phyloP scores from a whole-genome alignment of 2,797 vertebrate species.

The Falco novaeseelandiae region DNA sequence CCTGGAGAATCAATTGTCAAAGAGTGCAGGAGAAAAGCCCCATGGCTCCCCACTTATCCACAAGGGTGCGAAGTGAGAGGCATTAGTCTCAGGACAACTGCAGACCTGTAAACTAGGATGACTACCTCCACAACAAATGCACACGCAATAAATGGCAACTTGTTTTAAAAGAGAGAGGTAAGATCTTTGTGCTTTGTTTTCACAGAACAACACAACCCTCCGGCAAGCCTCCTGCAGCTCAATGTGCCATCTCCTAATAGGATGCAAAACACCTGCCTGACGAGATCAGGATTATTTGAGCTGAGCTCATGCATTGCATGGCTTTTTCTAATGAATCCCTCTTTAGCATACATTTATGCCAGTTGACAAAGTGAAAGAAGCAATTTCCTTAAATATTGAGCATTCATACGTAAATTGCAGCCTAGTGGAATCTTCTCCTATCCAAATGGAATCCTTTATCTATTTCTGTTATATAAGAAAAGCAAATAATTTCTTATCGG shows the following conservation, averaged over 20 bases:
- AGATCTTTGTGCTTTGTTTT: background rate
- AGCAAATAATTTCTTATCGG: slow-evolving; percentile 72
- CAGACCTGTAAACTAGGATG: background rate
- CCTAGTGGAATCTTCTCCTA: slow-evolving; percentile 47
- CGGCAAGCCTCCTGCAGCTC: background rate
- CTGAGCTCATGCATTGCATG: slow-evolving; percentile 12
- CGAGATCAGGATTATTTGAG: slow-evolving; percentile 43
- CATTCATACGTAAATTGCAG: slow-evolving; percentile 66
- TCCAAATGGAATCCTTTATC: slow-evolving; percentile 64
- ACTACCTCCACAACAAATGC: background rate
- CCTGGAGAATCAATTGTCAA: background rate
- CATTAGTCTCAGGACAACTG: background rate
- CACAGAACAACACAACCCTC: background rate
- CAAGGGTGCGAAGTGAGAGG: background rate
- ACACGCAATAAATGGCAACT: fast-evolving
- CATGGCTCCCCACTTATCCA: no score
- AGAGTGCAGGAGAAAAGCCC: background rate
- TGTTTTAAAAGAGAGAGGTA: background rate
- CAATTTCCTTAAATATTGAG: slow-evolving; percentile 66
- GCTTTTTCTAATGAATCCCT: slow-evolving; percentile 58
- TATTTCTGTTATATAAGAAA: slow-evolving; percentile 67
- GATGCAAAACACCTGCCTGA: slow-evolving; percentile 50
- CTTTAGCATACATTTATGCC: slow-evolving; percentile 63
- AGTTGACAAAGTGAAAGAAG: slow-evolving; percentile 63
- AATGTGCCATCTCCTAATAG: background rate